Conservation (phyloP, 2,888 invertebrate species). For the Nomada lathburiana region DNA sequence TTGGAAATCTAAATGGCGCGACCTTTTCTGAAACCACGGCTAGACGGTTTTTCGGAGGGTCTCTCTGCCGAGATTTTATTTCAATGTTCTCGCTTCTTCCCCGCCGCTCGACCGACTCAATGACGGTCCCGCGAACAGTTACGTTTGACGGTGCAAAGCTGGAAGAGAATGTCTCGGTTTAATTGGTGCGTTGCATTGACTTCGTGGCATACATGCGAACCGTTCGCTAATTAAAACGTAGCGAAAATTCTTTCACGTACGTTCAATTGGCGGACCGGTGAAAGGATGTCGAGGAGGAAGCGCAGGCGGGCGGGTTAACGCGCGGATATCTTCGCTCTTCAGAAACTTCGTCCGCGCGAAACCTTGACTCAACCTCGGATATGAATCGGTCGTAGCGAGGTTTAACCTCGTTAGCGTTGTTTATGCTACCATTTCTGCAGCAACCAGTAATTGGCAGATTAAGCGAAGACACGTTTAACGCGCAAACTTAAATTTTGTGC, state of each 20-base stretch:
- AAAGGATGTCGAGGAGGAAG: constrained; percentile 28
- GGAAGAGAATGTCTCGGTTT: not conserved
- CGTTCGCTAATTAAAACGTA: constrained; percentile 26
- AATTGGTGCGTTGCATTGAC: constrained; percentile 11
- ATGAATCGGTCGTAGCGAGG: not conserved
- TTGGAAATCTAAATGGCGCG: not conserved
- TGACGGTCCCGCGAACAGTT: not conserved
- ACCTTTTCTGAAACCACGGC: not conserved
- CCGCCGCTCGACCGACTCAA: not conserved
- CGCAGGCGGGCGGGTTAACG: constrained; percentile 18
- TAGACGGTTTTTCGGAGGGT: constrained; percentile 12
- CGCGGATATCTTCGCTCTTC: constrained; percentile 14
- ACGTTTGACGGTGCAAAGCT: not conserved
- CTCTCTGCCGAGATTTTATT: not conserved
- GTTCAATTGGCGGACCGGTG: not conserved
- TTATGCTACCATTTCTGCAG: not conserved
- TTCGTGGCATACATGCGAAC: not conserved
- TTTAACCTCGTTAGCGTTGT: constrained; percentile 36
- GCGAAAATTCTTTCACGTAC: constrained; percentile 14
- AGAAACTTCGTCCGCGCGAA: constrained; percentile 15
- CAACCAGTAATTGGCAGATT: not conserved
- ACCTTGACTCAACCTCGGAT: constrained; percentile 20
- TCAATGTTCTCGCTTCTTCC: not conserved
- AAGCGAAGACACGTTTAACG: not conserved
- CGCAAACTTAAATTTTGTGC: not conserved